A percentile compares a stretch with the other conserved stretches of the same genome.
phyloP scores from a whole-genome alignment of 2,888 invertebrate species.

The Abrostola triplasia region DNA sequence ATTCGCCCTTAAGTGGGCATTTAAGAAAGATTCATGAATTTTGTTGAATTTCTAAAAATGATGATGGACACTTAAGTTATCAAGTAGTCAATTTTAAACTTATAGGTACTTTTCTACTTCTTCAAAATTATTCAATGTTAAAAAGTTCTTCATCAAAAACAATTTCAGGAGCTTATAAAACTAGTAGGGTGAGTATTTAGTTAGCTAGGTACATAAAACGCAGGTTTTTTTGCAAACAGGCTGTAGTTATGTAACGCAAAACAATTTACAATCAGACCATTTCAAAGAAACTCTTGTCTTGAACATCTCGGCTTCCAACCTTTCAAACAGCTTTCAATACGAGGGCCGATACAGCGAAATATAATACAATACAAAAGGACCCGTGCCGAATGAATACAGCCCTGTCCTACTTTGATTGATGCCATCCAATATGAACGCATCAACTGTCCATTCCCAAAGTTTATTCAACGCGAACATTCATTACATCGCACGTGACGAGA shows the following conservation, averaged over 20 bases:
- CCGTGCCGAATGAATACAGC: conserved; percentile 24
- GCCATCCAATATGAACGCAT: conserved; percentile 30
- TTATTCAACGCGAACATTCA: conserved; percentile 33
- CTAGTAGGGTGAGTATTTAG: too few species aligned
- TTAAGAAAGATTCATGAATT: conserved; percentile 20
- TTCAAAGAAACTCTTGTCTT: not conserved
- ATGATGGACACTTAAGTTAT: not conserved
- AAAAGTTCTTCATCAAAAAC: too few species aligned
- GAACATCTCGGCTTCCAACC: not conserved
- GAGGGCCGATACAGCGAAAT: not conserved
- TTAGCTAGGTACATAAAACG: too few species aligned
- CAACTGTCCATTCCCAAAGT: conserved; percentile 14
- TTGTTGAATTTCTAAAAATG: conserved; percentile 1
- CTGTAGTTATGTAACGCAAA: too few species aligned
- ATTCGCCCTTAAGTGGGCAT: conserved; percentile 21
- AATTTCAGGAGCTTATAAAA: too few species aligned
- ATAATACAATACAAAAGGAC: not conserved
- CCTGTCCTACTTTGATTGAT: conserved; percentile 46
- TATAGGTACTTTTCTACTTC: too few species aligned
- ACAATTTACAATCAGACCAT: too few species aligned
- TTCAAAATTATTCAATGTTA: too few species aligned
- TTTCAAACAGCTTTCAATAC: conserved; percentile 17
- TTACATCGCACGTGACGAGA: conserved; percentile 18
- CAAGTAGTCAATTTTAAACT: too few species aligned
- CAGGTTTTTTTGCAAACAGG: too few species aligned